Evolutionary conservation across 2,113 vertebrate genomes (phyloP), one percentile per base, ranked within the genome.

Genomic region (Pteruthius melanotis): DNA sequence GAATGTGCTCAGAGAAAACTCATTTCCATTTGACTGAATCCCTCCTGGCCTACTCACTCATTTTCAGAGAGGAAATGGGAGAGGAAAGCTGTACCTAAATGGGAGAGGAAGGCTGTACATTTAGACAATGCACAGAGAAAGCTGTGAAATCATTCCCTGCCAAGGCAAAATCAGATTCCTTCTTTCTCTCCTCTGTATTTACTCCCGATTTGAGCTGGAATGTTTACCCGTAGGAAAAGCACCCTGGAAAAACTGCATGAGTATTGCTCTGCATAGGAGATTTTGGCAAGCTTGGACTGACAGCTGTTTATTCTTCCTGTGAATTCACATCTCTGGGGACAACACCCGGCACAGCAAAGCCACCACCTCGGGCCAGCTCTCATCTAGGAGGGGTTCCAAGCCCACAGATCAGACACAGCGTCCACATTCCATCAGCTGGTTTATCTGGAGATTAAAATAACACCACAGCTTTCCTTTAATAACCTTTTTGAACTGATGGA

Each of bases 41-140:
- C 47, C 31, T 86, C 28, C 45, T 68, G 40, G 44, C 47, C 61
- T 54, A 45, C 31, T 87, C 63, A 71, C 37, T 93, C 35, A 8
- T 85, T 87, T 79, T 54, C 15, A 65, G 78, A 72, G 39, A 26
- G 21, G 37, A 94, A 94, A 94, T 11, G 26, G 45, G 42, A 87
- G 72, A 87, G 27, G 70, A 91, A 82, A 76, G 66, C 37, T 60
- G 37, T 63, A 26, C 87, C 12, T 42, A 42, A 42, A 42, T 42
- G 40, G 40, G 40, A 42, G 40, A 42, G 40, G 11, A 42, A 42
- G 14, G 40, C 40, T 42, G 40, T 42, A 42, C 40, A 57, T 94
- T 91, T 37, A 94, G 53, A 91, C 77, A 93, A 83, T 87, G 31
- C 42, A 79, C 15, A n/a, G 14, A 93, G 89, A 93, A 87, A 93